These are phyloP conservation scores for Cynopterus brachyotis DNA, from an alignment of 2,113 vertebrate species.

Conservation along the genomic window DNA sequence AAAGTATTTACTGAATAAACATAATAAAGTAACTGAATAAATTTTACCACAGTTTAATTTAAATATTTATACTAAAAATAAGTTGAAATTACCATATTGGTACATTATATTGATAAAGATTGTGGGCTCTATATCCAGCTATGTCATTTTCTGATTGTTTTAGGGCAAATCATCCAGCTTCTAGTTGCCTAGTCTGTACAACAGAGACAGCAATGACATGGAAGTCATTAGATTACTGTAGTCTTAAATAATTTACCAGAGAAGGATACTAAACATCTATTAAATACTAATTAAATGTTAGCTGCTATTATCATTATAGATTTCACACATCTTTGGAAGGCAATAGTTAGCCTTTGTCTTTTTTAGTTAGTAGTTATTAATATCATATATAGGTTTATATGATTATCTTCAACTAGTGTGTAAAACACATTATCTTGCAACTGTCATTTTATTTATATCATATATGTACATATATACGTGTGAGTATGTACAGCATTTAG, in stretches of 20 bases:
- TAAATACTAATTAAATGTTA: neutral
- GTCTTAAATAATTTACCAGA: neutral
- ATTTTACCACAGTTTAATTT: neutral
- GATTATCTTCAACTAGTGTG: neutral
- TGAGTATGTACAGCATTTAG: neutral
- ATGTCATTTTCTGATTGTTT: neutral
- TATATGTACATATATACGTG: neutral
- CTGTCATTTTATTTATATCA: neutral
- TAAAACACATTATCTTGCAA: neutral
- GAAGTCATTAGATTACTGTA: neutral
- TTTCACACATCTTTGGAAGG: neutral
- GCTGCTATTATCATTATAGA: neutral
- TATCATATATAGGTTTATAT: neutral
- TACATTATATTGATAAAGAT: neutral
- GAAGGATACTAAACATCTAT: neutral
- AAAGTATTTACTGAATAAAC: constrained; percentile 1
- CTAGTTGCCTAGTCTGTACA: neutral
- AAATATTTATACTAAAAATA: neutral
- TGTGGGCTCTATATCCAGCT: rapidly evolving
- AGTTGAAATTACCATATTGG: neutral
- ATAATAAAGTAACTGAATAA: neutral
- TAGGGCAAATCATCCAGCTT: neutral
- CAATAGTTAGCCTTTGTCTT: neutral
- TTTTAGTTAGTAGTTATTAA: neutral
- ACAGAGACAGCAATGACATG: neutral